Conservation (phyloP, 2,113 vertebrate species). For the Caracal caracal region DNA sequence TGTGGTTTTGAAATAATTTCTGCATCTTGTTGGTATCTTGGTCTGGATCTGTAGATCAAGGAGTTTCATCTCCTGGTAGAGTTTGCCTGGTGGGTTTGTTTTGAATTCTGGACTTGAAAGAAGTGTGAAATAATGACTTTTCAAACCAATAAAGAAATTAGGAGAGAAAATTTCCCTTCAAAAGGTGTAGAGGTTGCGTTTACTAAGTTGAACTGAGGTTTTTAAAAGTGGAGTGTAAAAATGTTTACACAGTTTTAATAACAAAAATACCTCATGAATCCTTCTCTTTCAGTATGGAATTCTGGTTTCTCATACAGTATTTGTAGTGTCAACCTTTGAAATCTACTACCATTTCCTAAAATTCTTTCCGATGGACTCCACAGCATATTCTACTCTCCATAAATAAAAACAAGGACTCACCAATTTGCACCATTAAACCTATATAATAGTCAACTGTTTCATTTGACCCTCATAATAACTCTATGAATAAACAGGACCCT, state of each 20-base stretch:
- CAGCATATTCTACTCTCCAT: background rate
- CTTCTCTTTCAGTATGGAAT: background rate
- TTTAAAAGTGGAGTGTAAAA: constrained; percentile 9
- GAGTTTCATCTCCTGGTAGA: background rate
- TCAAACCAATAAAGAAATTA: background rate
- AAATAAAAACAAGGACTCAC: background rate
- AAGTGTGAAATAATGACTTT: background rate
- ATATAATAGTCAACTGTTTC: background rate
- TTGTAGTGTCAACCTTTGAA: background rate
- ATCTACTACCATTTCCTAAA: background rate
- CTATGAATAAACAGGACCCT: background rate
- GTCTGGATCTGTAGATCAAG: background rate
- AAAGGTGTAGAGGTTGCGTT: background rate
- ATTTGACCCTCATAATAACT: background rate
- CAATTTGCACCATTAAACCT: background rate
- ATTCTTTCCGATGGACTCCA: background rate
- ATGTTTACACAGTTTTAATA: background rate
- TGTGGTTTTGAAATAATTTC: background rate
- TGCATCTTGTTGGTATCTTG: background rate
- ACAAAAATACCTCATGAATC: background rate
- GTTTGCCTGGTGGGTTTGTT: background rate
- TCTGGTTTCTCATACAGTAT: background rate
- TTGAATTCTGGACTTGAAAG: constrained; percentile 42
- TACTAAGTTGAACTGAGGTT: background rate
- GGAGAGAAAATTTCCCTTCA: background rate